Percentiles rank a stretch among this genome's conserved stretches.
Conservation (phyloP, 2,113 vertebrate genomes). For the Acanthisitta chloris region DNA sequence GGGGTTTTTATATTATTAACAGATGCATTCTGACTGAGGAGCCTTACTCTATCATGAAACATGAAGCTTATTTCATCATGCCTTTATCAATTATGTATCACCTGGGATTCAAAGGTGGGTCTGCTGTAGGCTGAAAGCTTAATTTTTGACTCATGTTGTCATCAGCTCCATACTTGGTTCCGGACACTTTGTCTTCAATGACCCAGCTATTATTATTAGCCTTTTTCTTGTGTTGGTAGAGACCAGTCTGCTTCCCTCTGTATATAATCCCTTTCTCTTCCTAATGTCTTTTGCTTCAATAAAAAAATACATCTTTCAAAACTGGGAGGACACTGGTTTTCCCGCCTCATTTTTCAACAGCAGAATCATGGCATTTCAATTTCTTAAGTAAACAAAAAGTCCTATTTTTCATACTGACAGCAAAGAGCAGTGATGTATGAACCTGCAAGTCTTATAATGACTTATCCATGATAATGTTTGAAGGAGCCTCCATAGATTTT, state of each 20-base stretch:
- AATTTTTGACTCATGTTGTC: constrained; percentile 16
- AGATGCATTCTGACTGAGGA: constrained; percentile 58
- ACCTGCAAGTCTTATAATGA: constrained; percentile 55
- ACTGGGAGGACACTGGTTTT: constrained; percentile 43
- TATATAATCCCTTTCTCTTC: constrained; percentile 1
- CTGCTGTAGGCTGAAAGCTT: neutral
- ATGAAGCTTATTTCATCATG: constrained; percentile 33
- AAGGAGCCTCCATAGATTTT: constrained; percentile 55
- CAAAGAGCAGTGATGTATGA: constrained; percentile 64
- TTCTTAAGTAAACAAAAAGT: constrained; percentile 76
- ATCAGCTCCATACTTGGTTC: neutral
- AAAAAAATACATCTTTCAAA: constrained; percentile 66
- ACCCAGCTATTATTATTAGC: neutral
- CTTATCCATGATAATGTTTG: constrained; percentile 62
- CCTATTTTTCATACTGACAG: constrained; percentile 74
- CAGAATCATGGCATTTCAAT: constrained; percentile 68
- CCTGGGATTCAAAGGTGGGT: neutral
- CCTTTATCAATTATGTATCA: constrained; percentile 35
- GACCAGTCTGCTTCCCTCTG: neutral
- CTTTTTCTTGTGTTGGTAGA: constrained; percentile 36
- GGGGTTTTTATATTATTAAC: constrained; percentile 71
- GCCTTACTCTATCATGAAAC: constrained; percentile 39
- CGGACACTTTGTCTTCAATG: neutral
- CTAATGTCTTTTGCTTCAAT: constrained; percentile 44
- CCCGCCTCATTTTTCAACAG: constrained; percentile 71